A percentile compares a stretch with the other conserved stretches of the same genome.
Evolutionary conservation across 2,113 vertebrate species (phyloP).

Genomic region (Dicrurus megarhynchus): DNA sequence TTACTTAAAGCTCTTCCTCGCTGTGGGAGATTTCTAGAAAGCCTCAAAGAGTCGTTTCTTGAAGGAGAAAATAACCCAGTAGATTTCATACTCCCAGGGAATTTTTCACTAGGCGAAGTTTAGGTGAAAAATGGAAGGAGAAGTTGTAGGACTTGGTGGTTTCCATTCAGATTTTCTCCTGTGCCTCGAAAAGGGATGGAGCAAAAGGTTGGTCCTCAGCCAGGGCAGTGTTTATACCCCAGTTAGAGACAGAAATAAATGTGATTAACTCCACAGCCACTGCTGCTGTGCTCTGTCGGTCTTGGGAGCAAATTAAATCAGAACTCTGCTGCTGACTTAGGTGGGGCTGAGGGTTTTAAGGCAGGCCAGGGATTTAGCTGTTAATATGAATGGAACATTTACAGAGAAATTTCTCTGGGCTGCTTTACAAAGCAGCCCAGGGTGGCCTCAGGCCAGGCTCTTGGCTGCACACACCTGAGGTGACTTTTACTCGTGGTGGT

Average conservation of each 20-base stretch:
- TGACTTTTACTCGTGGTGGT: neutral
- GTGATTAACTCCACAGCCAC: neutral
- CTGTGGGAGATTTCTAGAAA: neutral
- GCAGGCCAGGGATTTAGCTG: neutral
- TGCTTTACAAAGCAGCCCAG: neutral
- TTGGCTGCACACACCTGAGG: neutral
- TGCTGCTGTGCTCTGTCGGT: neutral
- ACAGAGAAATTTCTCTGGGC: neutral
- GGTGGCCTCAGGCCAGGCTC: constrained; percentile 6
- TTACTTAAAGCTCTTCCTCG: neutral
- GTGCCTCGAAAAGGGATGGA: neutral
- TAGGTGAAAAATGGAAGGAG: neutral
- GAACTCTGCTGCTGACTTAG: neutral
- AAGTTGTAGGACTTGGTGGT: fast-evolving
- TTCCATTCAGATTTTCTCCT: neutral
- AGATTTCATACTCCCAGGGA: neutral
- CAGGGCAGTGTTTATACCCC: neutral
- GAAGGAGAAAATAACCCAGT: neutral
- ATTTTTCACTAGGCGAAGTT: neutral
- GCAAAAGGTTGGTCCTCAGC: neutral
- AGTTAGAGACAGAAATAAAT: neutral
- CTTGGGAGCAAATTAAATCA: neutral
- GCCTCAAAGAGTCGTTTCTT: neutral
- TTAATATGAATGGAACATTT: neutral
- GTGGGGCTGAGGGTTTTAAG: neutral